Percentiles rank a stretch among this genome's conserved stretches.
Conservation (phyloP, 2,113 vertebrate species). For the Urocolius indicus region DNA sequence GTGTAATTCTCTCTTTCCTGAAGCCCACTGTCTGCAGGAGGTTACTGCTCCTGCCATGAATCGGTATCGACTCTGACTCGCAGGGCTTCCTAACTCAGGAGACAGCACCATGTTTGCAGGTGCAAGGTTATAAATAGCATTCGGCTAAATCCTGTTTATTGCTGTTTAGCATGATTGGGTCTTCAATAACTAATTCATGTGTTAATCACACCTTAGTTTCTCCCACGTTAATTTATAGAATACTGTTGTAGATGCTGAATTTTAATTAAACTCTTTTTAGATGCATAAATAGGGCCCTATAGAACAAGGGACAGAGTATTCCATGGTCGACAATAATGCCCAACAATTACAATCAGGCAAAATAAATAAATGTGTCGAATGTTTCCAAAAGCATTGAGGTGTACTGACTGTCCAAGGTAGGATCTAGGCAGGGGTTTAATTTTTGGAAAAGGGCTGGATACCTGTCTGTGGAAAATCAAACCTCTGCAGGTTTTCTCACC, state of each 20-base stretch:
- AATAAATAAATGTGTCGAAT: not conserved
- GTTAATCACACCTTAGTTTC: constrained; percentile 51
- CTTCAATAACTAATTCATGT: constrained; percentile 30
- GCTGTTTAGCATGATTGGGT: constrained; percentile 36
- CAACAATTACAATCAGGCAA: not conserved
- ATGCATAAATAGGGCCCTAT: not conserved
- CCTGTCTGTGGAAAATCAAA: constrained; percentile 6
- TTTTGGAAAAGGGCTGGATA: constrained; percentile 52
- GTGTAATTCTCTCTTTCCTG: not conserved
- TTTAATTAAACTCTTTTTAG: constrained; percentile 43
- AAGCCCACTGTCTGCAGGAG: constrained; percentile 10
- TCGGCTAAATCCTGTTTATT: constrained; percentile 60
- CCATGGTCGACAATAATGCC: not conserved
- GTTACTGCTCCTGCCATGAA: not conserved
- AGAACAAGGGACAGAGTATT: constrained; percentile 18
- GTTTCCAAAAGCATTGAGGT: not conserved
- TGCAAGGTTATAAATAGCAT: constrained; percentile 53
- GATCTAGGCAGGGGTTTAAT: not conserved
- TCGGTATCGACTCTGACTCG: not conserved
- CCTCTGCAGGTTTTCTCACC: not conserved
- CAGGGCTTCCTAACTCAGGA: constrained; percentile 72
- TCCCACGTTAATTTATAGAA: constrained; percentile 60
- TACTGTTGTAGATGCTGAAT: constrained; percentile 62
- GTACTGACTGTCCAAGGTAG: not conserved
- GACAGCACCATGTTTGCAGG: constrained; percentile 45